Evolutionary conservation across 2,113 vertebrate species (phyloP).

Genomic region (Leptobrachium leishanense): DNA sequence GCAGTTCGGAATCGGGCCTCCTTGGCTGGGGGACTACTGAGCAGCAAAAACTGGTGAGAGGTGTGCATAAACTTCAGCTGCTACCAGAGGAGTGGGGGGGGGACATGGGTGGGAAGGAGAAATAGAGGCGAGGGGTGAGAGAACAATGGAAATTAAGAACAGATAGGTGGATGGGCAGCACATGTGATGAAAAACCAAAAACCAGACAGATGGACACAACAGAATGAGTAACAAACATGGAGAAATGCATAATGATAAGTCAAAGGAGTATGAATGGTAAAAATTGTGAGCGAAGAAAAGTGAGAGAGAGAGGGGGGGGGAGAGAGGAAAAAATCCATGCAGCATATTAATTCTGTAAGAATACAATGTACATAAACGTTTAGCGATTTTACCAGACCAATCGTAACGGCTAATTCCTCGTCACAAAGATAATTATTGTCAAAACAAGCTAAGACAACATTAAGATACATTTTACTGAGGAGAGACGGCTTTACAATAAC

Average conservation of each 20-base stretch:
- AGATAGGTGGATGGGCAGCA: background rate
- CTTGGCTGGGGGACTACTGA: constrained; percentile 97
- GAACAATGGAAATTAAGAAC: background rate
- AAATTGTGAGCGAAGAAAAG: constrained; percentile 50
- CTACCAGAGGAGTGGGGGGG: constrained; percentile 69
- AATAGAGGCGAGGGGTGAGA: background rate
- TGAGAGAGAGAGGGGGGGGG: constrained; percentile 52
- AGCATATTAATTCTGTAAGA: constrained; percentile 28
- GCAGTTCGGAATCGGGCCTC: constrained; percentile 97
- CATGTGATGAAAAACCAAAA: background rate
- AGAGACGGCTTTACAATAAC: too few species aligned
- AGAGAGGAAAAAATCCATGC: constrained; percentile 33
- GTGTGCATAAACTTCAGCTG: constrained; percentile 99
- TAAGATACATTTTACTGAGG: too few species aligned
- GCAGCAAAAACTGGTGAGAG: constrained; percentile 97
- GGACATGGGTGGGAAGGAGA: constrained; percentile 6
- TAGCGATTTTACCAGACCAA: background rate
- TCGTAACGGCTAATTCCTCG: background rate
- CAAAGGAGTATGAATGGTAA: constrained; percentile 1
- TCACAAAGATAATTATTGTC: too few species aligned
- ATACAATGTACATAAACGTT: constrained; percentile 6
- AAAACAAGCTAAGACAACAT: too few species aligned
- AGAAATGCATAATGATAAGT: background rate
- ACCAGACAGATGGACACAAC: background rate
- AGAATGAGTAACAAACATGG: background rate